Evolutionary conservation across 2,113 vertebrate genomes (phyloP).

Genomic region (Campylomormyrus tamandua): DNA sequence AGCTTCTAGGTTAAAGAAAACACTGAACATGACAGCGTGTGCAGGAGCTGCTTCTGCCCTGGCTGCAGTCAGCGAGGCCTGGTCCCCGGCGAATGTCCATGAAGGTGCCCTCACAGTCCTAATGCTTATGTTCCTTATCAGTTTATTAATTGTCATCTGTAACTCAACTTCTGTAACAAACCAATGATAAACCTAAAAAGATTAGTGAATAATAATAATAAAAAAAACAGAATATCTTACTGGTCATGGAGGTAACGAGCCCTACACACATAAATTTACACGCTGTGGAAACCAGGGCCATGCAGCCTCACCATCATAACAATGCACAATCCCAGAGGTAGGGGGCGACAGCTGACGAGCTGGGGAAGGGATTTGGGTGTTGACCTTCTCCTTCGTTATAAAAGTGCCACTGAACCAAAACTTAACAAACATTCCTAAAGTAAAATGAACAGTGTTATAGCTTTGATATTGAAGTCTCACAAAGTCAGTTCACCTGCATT

Average conservation of each 20-base stretch:
- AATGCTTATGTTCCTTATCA: neutral
- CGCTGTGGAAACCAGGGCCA: neutral
- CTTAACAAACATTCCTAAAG: neutral
- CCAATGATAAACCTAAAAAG: neutral
- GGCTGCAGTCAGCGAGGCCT: neutral
- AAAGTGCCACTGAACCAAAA: neutral
- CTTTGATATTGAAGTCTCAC: neutral
- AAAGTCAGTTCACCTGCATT: neutral
- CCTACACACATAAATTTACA: neutral
- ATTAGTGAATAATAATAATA: neutral
- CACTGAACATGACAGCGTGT: neutral
- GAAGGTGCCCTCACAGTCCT: neutral
- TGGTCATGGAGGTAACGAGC: neutral
- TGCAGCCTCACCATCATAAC: neutral
- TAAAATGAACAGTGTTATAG: neutral
- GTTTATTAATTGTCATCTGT: neutral
- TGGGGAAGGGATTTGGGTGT: neutral
- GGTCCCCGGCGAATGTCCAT: neutral
- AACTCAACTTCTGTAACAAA: neutral
- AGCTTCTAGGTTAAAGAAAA: slow-evolving; percentile 4
- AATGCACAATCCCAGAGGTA: neutral
- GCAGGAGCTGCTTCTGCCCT: neutral
- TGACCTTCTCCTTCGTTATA: neutral
- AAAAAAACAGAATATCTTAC: neutral
- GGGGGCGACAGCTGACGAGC: neutral